Conservation (phyloP, 2,797 vertebrate genomes). For the Salarias fasciatus region DNA sequence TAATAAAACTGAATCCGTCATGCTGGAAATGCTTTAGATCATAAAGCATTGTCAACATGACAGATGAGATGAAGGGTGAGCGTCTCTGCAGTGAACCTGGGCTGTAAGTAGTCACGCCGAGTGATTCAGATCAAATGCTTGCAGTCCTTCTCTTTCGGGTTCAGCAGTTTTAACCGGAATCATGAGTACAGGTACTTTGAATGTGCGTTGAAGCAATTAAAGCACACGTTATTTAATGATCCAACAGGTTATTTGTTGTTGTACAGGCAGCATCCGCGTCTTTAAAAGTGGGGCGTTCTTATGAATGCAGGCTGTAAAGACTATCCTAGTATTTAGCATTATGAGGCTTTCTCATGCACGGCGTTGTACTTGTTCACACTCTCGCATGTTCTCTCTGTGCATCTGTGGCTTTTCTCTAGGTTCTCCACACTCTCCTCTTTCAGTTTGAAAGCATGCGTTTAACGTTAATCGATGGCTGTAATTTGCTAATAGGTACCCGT, state of each 20-base stretch:
- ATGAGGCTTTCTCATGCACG: too few relatives aligned
- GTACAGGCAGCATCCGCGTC: slow-evolving; percentile 14
- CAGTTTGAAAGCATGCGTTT: too few relatives aligned
- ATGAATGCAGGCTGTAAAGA: too few relatives aligned
- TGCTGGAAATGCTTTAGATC: slow-evolving; percentile 15
- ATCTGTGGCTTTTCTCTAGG: too few relatives aligned
- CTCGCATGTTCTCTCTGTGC: too few relatives aligned
- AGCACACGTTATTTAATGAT: not conserved
- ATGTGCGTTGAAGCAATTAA: too few relatives aligned
- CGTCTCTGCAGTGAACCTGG: slow-evolving; percentile 7
- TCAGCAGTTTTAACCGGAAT: slow-evolving; percentile 27
- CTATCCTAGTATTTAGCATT: too few relatives aligned
- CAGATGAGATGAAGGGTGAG: slow-evolving; percentile 7
- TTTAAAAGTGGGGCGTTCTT: slow-evolving; percentile 3
- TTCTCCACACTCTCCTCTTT: too few relatives aligned
- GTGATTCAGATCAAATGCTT: slow-evolving; percentile 41
- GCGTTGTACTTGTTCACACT: too few relatives aligned
- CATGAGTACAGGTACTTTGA: slow-evolving; percentile 13
- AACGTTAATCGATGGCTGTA: too few relatives aligned
- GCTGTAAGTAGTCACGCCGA: slow-evolving; percentile 26
- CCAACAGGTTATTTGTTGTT: too few relatives aligned
- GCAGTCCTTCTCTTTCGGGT: slow-evolving; percentile 25
- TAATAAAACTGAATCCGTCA: not conserved
- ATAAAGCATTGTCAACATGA: not conserved
- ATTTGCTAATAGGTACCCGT: too few relatives aligned